phyloP scores from a whole-genome alignment of 2,113 vertebrate genomes.

The Amphiprion percula region DNA sequence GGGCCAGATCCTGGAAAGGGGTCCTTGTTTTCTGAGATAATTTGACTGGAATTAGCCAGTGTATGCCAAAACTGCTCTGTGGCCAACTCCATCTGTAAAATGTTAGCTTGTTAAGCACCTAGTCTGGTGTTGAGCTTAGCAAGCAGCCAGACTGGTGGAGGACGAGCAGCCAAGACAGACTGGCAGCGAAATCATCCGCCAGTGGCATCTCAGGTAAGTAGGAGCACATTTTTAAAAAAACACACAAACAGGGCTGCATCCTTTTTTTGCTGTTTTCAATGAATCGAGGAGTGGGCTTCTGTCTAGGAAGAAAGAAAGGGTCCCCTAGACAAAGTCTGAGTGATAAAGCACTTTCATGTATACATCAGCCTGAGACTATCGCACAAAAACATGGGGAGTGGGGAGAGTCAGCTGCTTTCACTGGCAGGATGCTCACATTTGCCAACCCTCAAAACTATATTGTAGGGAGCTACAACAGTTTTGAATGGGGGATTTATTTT shows the following conservation, averaged over 20 bases:
- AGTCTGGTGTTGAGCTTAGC: conserved; percentile 15
- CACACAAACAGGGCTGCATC: conserved; percentile 8
- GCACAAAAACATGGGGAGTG: conserved; percentile 2
- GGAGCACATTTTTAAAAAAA: conserved; percentile 29
- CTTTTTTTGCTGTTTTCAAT: conserved; percentile 54
- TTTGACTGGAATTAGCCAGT: background rate
- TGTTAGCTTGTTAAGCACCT: conserved; percentile 16
- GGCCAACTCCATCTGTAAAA: conserved; percentile 24
- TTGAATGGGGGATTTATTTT: conserved; percentile 40
- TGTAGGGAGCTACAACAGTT: conserved; percentile 2
- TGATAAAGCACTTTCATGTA: conserved; percentile 41
- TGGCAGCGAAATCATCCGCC: conserved; percentile 3
- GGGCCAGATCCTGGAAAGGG: background rate
- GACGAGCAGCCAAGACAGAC: conserved; percentile 5
- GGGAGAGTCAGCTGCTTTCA: conserved; percentile 34
- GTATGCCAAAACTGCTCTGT: background rate
- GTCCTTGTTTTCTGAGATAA: background rate
- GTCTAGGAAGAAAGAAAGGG: conserved; percentile 18
- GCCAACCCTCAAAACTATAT: conserved; percentile 1
- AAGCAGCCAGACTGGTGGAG: background rate
- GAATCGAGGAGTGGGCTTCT: conserved; percentile 39
- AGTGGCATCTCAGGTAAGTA: conserved; percentile 47
- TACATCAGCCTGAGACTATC: conserved; percentile 12
- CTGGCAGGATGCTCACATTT: conserved; percentile 2
- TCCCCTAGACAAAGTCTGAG: conserved; percentile 21